Conservation (phyloP, 2,113 vertebrate species). For the Falcunculus frontatus region DNA sequence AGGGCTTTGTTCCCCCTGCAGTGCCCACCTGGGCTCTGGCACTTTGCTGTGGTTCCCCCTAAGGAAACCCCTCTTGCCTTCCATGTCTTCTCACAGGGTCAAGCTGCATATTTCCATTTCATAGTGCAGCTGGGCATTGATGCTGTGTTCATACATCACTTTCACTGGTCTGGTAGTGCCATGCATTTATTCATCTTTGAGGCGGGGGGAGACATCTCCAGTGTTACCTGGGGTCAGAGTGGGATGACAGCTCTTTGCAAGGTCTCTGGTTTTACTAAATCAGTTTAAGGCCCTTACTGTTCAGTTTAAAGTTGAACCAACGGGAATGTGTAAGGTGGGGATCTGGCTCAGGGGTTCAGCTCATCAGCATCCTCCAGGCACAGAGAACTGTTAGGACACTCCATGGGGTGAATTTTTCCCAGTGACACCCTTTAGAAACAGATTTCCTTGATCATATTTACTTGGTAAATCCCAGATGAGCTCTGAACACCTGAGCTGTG, state of each 20-base stretch:
- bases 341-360: fast-evolving
- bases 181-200: neutral
- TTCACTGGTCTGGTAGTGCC: neutral
- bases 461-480: neutral
- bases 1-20: fast-evolving
- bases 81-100: neutral
- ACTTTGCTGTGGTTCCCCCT: neutral
- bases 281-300: neutral
- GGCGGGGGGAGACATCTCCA: neutral
- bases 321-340: neutral
- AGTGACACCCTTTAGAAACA: neutral
- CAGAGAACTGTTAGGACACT: neutral
- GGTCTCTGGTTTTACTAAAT: neutral
- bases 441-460: neutral
- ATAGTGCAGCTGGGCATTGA: neutral
- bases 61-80: neutral
- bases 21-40: neutral
- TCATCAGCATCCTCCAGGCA: neutral
- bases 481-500: neutral
- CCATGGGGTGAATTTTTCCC: neutral
- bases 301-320: neutral
- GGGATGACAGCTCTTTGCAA: neutral
- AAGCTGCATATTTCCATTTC: neutral
- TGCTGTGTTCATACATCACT: fast-evolving
- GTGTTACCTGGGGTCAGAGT: neutral